These are phyloP conservation scores for Solea solea DNA, from an alignment of 2,113 vertebrate genomes.

Conservation along the genomic window DNA sequence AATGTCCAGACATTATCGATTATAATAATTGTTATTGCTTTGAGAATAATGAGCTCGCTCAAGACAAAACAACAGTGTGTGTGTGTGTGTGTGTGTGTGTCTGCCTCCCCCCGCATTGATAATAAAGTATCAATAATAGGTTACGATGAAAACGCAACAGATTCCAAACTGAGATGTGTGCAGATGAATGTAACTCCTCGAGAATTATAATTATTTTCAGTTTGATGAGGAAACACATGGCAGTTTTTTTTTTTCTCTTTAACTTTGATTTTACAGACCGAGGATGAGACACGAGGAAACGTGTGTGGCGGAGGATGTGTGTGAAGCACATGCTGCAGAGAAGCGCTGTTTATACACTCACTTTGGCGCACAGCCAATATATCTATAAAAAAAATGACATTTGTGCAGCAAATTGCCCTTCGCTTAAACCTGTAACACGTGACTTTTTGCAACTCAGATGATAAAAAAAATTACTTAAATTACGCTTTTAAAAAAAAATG, in stretches of 20 bases:
- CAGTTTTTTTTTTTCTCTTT: constrained; percentile 36
- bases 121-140: constrained; percentile 91
- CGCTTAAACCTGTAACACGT: constrained; percentile 76
- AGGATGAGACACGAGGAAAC: constrained; percentile 88
- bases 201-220: constrained; percentile 81
- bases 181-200: constrained; percentile 75
- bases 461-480: constrained; percentile 92
- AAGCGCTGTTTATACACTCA: constrained; percentile 86
- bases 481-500: constrained; percentile 88
- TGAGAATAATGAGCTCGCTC: constrained; percentile 92
- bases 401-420: constrained; percentile 88
- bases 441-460: constrained; percentile 84
- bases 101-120: constrained; percentile 79
- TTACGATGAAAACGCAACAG: constrained; percentile 85
- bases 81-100: no score
- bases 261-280: constrained; percentile 80
- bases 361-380: constrained; percentile 86
- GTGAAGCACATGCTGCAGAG: constrained; percentile 93
- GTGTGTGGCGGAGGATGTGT: constrained; percentile 86
- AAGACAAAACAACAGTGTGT: constrained; percentile 84
- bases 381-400: constrained; percentile 86
- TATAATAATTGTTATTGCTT: constrained; percentile 90
- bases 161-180: constrained; percentile 88
- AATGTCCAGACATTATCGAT: constrained; percentile 94
- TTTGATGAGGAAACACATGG: constrained; percentile 76